Evolutionary conservation across 2,113 vertebrate genomes (phyloP).

Genomic region (Amphiprion percula): DNA sequence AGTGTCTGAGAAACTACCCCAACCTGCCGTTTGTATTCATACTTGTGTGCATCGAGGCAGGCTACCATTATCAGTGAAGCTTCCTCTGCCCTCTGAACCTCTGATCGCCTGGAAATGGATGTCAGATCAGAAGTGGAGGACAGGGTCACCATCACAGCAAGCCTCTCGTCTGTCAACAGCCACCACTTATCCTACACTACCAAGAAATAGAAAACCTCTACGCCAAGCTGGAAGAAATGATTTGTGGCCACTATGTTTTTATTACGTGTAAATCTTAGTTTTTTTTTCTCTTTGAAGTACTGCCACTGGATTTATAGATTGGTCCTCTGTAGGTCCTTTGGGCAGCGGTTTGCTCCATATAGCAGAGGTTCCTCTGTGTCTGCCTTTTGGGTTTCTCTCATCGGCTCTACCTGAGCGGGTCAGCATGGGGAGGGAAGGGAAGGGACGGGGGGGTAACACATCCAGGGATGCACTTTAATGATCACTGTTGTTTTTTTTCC

Average conservation of each 20-base stretch:
- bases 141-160: slow-evolving; percentile 51
- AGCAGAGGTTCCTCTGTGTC: slow-evolving; percentile 60
- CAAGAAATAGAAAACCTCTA: slow-evolving; percentile 64
- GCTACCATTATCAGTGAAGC: slow-evolving; percentile 48
- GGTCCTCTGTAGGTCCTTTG: slow-evolving; percentile 67
- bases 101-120: slow-evolving; percentile 41
- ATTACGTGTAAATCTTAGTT: slow-evolving; percentile 56
- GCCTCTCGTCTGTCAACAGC: slow-evolving; percentile 48
- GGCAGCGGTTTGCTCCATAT: slow-evolving; percentile 56
- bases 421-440: slow-evolving; percentile 41
- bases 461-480: slow-evolving; percentile 84
- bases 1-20: slow-evolving; percentile 41
- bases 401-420: slow-evolving; percentile 57
- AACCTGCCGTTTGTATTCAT: slow-evolving; percentile 53
- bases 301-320: slow-evolving; percentile 81
- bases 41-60: slow-evolving; percentile 32
- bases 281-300: slow-evolving; percentile 75
- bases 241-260: slow-evolving; percentile 75
- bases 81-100: slow-evolving; percentile 38
- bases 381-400: slow-evolving; percentile 58
- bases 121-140: slow-evolving; percentile 39
- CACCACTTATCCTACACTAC: slow-evolving; percentile 54
- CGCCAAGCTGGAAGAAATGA: slow-evolving; percentile 71
- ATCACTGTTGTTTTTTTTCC: slow-evolving; percentile 73
- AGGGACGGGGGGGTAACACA: slow-evolving; percentile 55